These are phyloP conservation scores for Pseudolycoriella hygida DNA, from an alignment of 2,888 invertebrate genomes.

Conservation along the genomic window DNA sequence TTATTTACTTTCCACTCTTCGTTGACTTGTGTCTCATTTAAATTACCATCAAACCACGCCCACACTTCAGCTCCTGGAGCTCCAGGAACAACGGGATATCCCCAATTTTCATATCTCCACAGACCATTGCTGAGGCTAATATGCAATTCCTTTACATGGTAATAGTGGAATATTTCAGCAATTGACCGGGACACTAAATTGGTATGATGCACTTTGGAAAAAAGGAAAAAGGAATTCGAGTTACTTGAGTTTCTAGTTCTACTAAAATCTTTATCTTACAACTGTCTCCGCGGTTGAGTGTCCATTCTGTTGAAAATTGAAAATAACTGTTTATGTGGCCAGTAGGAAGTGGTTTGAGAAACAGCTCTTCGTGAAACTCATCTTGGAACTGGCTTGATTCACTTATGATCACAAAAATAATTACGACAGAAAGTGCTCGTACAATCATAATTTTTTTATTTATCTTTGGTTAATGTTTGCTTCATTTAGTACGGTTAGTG, in stretches of 20 bases:
- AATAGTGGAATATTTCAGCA: slow-evolving; percentile 70
- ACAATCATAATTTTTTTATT: no score
- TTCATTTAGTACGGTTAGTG: no score
- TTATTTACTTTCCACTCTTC: slow-evolving; percentile 50
- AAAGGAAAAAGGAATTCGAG: no score
- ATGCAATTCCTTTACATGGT: slow-evolving; percentile 77
- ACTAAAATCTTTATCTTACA: no score
- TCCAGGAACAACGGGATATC: slow-evolving; percentile 76
- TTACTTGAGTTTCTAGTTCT: no score
- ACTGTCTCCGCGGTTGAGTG: slow-evolving; percentile 35
- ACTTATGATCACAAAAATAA: neutral
- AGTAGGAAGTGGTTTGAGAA: slow-evolving; percentile 65
- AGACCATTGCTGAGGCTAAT: slow-evolving; percentile 82
- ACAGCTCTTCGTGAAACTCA: slow-evolving; percentile 71
- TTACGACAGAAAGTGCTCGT: no score
- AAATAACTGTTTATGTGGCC: slow-evolving; percentile 80
- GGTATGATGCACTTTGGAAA: slow-evolving; percentile 55
- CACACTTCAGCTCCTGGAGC: slow-evolving; percentile 88
- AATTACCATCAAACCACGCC: slow-evolving; percentile 68
- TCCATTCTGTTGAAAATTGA: slow-evolving; percentile 74
- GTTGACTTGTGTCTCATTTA: slow-evolving; percentile 42
- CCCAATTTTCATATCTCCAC: slow-evolving; percentile 90
- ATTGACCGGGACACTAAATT: slow-evolving; percentile 75
- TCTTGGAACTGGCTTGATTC: slow-evolving; percentile 29
- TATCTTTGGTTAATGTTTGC: no score